Percentiles rank a stretch among this genome's conserved stretches.
Evolutionary conservation across 1,140 invertebrate genomes (phyloP).

Genomic region (Cryptotermes secundus): DNA sequence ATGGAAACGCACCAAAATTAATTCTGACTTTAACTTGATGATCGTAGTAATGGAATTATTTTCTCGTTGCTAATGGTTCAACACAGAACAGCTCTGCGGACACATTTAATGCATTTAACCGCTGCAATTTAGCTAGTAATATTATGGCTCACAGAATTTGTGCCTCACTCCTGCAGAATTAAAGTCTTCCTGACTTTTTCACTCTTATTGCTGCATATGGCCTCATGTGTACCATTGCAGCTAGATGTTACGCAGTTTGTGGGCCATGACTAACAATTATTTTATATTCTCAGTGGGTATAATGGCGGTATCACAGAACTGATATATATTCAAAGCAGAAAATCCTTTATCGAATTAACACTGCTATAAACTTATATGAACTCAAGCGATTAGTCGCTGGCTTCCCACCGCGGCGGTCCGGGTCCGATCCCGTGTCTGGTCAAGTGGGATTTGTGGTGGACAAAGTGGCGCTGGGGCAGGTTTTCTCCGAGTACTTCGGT

Average conservation of each 20-base stretch:
- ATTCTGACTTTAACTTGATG: not conserved
- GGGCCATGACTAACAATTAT: too few relatives aligned
- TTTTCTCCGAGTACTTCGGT: too few relatives aligned
- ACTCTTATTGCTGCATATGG: not conserved
- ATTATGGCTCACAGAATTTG: not conserved
- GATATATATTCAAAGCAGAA: too few relatives aligned
- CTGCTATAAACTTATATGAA: too few relatives aligned
- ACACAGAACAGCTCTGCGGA: not conserved
- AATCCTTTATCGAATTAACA: too few relatives aligned
- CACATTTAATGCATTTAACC: not conserved
- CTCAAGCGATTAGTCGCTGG: too few relatives aligned
- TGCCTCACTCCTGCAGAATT: not conserved
- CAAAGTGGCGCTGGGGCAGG: too few relatives aligned
- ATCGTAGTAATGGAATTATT: not conserved
- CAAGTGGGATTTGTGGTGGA: too few relatives aligned
- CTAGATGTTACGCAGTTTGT: not conserved
- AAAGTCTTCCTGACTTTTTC: not conserved
- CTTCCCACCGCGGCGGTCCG: too few relatives aligned
- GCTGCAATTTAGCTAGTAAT: not conserved
- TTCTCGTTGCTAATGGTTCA: not conserved
- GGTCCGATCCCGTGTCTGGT: too few relatives aligned
- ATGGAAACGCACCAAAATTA: not conserved
- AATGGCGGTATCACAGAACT: too few relatives aligned
- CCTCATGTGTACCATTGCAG: not conserved
- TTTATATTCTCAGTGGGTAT: too few relatives aligned